These are phyloP conservation scores for Solenodon paradoxus DNA, from an alignment of 2,113 vertebrate genomes.

Conservation along the genomic window DNA sequence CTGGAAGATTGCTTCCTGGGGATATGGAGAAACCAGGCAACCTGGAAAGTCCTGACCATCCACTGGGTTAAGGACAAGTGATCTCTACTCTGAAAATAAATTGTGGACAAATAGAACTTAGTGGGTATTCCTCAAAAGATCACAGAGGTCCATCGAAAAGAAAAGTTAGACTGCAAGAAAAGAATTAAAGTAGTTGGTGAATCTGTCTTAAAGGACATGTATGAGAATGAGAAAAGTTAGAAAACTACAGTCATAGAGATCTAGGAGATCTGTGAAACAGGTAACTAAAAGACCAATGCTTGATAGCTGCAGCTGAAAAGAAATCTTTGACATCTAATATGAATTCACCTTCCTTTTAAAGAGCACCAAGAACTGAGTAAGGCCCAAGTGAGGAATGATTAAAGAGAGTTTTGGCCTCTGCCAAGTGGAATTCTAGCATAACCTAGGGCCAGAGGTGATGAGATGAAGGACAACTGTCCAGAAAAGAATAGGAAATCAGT, in stretches of 20 bases:
- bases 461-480: background rate
- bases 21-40: constrained; percentile 2
- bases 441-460: background rate
- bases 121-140: background rate
- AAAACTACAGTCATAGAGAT: background rate
- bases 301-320: background rate
- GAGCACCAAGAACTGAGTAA: background rate
- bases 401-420: background rate
- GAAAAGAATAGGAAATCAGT: background rate
- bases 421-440: background rate
- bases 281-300: background rate
- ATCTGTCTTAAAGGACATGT: background rate
- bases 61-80: background rate
- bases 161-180: too few relatives aligned
- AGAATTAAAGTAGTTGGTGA: background rate
- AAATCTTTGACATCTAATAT: background rate
- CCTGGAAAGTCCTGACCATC: background rate
- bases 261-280: background rate
- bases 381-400: background rate
- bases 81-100: background rate
- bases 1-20: background rate
- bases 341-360: background rate
- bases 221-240: background rate
- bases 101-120: background rate
- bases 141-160: background rate